Evolutionary conservation across 2,888 invertebrate genomes (phyloP), one percentile per base, ranked within the genome.

Genomic region (Dryococelus australis): DNA sequence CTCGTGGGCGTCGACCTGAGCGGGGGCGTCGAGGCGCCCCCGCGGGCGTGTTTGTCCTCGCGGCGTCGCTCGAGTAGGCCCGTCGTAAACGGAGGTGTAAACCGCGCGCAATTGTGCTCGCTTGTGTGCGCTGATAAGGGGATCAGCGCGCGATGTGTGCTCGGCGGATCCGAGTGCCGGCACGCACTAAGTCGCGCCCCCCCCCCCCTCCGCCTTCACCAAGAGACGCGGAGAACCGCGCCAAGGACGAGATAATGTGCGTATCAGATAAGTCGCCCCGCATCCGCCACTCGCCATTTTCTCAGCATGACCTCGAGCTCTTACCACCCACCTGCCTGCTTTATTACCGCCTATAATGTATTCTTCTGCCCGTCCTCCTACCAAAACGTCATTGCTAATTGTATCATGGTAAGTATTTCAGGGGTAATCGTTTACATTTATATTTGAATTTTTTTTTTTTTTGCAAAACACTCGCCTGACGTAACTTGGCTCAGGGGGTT

Each of bases 221-320:
- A 8, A n/a, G 20, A 13, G 20, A 8, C 51, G 13, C 51, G 12
- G 51, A 51, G 51, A 12, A 12, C 51, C 24, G 8, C 65, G 24
- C 8, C 65, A 65, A 65, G 65, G 65, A 20, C 65, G 65, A 65
- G 65, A 65, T 65, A 65, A 65, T 24, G n/a, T 65, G 20, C 65
- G 20, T 65, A n/a, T 65, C 65, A 65, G 65, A 65, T 65, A 24
- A 24, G 24, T 65, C 65, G 13, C 24, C 65, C 65, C 65, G 65
- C 65, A 65, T 65, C 65, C 65, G 65, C 65, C 65, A 65, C n/a
- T n/a, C 24, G 65, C 65, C 65, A 65, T n/a, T 65, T 24, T 65
- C 65, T 65, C 16, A 1, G 65, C 65, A 6, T 20, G 51, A 20
- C 51, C 51, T 35, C 35, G 35, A 4, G 35, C 2, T 35, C 35